Conservation (phyloP, 1,140 invertebrate genomes). For the Trichogramma pretiosum region DNA sequence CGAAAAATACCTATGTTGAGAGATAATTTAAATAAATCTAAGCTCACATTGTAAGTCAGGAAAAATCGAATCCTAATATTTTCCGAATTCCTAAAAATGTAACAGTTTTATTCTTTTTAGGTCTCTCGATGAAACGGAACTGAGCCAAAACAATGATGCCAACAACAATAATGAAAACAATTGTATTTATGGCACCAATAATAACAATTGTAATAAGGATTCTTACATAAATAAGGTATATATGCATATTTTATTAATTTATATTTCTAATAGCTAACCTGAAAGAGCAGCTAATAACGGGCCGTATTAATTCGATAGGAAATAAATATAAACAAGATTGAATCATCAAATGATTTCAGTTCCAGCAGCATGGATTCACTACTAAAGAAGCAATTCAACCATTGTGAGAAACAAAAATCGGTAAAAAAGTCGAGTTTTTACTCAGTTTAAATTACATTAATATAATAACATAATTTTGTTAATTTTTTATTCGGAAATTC, state of each 20-base stretch:
- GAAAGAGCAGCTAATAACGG: neutral
- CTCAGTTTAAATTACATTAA: neutral
- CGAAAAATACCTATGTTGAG: too few species aligned
- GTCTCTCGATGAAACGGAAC: too few species aligned
- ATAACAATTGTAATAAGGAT: too few species aligned
- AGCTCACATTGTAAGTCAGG: too few species aligned
- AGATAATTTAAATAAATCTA: too few species aligned
- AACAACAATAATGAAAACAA: too few species aligned
- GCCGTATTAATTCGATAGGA: neutral
- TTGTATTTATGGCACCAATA: too few species aligned
- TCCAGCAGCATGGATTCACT: neutral
- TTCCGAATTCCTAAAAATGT: too few species aligned
- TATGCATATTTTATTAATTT: slow-evolving; percentile 2
- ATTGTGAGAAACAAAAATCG: neutral
- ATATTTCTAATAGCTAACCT: neutral
- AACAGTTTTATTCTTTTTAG: too few species aligned
- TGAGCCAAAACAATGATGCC: too few species aligned
- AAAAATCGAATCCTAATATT: too few species aligned
- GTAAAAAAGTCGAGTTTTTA: neutral
- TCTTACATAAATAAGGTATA: too few species aligned
- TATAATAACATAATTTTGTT: neutral
- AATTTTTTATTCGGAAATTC: neutral
- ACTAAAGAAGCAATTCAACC: neutral
- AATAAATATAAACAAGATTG: neutral
- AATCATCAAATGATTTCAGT: neutral